Conservation (phyloP, 1,140 invertebrate species). For the Bradynema listronoti region DNA sequence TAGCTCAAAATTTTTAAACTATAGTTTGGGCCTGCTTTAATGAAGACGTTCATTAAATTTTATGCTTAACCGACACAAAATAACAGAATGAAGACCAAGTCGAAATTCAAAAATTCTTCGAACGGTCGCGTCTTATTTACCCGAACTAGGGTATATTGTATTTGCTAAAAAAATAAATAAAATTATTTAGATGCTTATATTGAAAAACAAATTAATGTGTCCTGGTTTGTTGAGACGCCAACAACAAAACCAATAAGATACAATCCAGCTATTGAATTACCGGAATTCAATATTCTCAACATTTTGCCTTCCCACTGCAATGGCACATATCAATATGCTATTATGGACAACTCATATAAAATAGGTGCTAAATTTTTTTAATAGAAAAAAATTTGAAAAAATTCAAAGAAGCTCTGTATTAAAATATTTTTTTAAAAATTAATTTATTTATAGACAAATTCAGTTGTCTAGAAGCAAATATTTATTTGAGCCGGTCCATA, state of each 20-base stretch:
- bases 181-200: slow-evolving; percentile 49
- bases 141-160: neutral
- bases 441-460: slow-evolving; percentile 63
- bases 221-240: no score
- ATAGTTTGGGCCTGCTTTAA: neutral
- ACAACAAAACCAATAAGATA: slow-evolving; percentile 39
- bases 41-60: neutral
- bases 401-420: no score
- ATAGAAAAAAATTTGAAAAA: slow-evolving; percentile 1
- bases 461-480: slow-evolving; percentile 67
- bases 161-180: neutral
- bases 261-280: slow-evolving; percentile 52
- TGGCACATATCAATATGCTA: slow-evolving; percentile 53
- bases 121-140: neutral
- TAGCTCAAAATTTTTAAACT: neutral
- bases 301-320: slow-evolving; percentile 48
- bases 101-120: neutral
- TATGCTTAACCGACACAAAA: neutral
- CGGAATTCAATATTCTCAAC: slow-evolving; percentile 47
- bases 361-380: slow-evolving; percentile 21
- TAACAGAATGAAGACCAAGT: neutral
- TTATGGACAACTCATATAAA: slow-evolving; percentile 47
- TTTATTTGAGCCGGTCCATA: slow-evolving; percentile 75
- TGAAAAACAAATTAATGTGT: slow-evolving; percentile 49
- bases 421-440: neutral